phyloP scores from a whole-genome alignment of 2,888 invertebrate species.

The Calameuta pallipes region DNA sequence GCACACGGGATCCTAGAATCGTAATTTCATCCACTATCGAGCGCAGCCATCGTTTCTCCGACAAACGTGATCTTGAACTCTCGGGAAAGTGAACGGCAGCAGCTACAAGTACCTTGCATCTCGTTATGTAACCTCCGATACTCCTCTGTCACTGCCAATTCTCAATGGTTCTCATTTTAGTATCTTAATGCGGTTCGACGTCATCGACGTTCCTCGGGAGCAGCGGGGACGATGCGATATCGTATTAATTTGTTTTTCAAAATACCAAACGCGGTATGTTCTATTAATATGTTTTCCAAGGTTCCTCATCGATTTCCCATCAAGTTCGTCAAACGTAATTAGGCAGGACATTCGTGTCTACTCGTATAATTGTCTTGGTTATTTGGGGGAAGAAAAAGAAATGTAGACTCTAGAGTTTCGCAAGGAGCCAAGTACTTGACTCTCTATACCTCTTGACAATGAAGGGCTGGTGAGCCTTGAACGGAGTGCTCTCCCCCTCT shows the following conservation, averaged over 20 bases:
- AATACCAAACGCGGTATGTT: not conserved
- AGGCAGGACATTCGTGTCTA: not conserved
- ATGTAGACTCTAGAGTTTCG: not conserved
- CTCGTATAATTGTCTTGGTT: not conserved
- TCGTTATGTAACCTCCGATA: slow-evolving; percentile 9
- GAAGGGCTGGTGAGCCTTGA: not conserved
- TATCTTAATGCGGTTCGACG: not conserved
- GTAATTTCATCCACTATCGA: not conserved
- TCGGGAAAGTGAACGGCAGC: slow-evolving; percentile 12
- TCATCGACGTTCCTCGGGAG: not conserved
- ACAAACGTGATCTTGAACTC: slow-evolving; percentile 21
- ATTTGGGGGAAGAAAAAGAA: not conserved
- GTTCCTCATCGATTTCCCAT: not conserved
- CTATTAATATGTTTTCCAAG: not conserved
- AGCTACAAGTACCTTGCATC: slow-evolving; percentile 14
- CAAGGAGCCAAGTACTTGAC: not conserved
- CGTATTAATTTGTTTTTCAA: not conserved
- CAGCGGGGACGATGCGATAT: not conserved
- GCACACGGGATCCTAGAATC: not conserved
- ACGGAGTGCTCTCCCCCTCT: not conserved
- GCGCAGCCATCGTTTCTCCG: not conserved
- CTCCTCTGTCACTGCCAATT: not conserved
- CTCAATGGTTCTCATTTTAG: not conserved
- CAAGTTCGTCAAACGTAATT: not conserved
- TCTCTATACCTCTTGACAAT: not conserved